Evolutionary conservation across 53 echinoderm and acorn worm species (phyloP).

Genomic region (Apostichopus leukothele): DNA sequence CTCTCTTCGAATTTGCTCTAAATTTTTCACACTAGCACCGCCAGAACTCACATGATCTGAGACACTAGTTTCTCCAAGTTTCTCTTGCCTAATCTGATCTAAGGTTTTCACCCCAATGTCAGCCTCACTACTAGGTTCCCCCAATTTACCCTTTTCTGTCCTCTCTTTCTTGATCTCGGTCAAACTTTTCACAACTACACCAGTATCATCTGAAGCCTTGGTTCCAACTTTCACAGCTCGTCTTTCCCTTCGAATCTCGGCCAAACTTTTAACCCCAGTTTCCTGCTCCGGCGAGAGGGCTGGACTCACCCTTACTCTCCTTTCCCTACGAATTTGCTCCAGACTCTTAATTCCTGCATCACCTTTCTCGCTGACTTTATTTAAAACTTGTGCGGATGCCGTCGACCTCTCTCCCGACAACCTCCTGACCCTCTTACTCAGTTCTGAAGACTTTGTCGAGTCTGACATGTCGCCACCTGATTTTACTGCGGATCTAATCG

Average conservation of each 20-base stretch:
- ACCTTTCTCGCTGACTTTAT: neutral
- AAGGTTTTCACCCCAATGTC: conserved; percentile 46
- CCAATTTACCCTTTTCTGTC: conserved; percentile 14
- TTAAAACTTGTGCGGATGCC: neutral
- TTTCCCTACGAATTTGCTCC: conserved; percentile 23
- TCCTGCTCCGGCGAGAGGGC: neutral
- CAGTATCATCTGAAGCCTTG: neutral
- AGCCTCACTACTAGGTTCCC: neutral
- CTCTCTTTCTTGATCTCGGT: conserved; percentile 54
- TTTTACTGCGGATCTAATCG: neutral
- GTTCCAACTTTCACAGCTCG: neutral
- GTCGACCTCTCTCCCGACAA: neutral
- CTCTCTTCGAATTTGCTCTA: conserved; percentile 61
- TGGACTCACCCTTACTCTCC: neutral
- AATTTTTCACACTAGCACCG: conserved; percentile 45
- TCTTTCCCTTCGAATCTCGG: neutral
- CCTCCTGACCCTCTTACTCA: neutral
- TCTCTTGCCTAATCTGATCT: conserved; percentile 50
- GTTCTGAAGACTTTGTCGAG: no score
- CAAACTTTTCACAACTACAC: conserved; percentile 47
- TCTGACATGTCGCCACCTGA: neutral
- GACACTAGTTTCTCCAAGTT: neutral
- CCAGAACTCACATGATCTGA: neutral
- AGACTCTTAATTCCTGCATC: conserved; percentile 20
- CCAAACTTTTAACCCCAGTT: neutral